phyloP scores from a whole-genome alignment of 2,113 vertebrate genomes.

The Dipodomys stephensi region DNA sequence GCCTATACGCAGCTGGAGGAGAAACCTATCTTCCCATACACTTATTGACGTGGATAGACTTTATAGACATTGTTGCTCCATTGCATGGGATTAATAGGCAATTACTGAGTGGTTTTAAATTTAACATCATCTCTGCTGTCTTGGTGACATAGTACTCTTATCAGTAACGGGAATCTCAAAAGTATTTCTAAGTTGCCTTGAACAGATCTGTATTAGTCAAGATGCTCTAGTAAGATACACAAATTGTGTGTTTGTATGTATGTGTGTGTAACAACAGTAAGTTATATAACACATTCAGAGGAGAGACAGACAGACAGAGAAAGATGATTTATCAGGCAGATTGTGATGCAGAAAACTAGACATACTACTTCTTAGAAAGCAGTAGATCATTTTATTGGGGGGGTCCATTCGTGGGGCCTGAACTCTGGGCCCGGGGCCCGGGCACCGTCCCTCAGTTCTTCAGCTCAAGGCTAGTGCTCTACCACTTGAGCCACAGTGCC shows the following conservation, averaged over 20 bases:
- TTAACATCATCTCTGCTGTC: background rate
- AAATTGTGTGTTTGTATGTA: no score
- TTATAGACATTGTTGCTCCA: background rate
- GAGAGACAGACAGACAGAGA: no score
- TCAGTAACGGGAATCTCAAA: background rate
- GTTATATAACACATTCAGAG: no score
- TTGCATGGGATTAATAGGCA: background rate
- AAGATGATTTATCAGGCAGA: background rate
- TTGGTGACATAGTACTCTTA: background rate
- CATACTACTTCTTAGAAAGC: background rate
- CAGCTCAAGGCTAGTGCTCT: no score
- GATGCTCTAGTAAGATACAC: background rate
- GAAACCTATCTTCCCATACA: background rate
- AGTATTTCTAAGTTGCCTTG: background rate
- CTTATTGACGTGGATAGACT: no score
- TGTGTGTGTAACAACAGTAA: no score
- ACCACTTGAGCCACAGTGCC: no score
- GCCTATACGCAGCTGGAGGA: conserved; percentile 9
- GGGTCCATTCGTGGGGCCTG: no score
- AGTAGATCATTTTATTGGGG: background rate
- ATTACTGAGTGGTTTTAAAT: background rate
- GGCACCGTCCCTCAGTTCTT: no score
- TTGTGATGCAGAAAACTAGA: background rate
- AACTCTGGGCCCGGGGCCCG: no score
- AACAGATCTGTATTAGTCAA: background rate